Percentiles rank a stretch among this genome's conserved stretches.
Conservation (phyloP, 2,797 vertebrate genomes). For the Naso thynnoides region DNA sequence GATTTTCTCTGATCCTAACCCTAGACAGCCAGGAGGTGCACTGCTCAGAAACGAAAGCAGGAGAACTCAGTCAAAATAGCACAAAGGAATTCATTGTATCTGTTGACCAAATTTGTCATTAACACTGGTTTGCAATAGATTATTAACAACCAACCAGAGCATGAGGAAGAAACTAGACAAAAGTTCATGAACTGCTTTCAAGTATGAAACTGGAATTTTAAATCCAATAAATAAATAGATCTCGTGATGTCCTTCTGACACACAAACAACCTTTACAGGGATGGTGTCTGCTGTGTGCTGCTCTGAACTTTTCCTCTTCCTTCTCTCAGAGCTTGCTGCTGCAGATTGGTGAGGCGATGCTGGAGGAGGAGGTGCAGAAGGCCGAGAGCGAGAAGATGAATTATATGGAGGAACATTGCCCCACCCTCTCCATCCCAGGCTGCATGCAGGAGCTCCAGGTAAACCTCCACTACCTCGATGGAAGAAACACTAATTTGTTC, state of each 20-base stretch:
- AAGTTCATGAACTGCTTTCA: neutral
- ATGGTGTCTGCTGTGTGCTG: no score
- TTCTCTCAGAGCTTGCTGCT: constrained; percentile 79
- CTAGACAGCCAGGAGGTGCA: no score
- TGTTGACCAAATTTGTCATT: no score
- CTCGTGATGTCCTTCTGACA: no score
- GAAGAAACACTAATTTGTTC: neutral
- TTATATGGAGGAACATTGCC: constrained; percentile 78
- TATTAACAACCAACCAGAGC: no score
- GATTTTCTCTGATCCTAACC: no score
- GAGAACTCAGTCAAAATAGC: no score
- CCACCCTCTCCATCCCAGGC: constrained; percentile 47
- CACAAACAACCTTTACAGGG: neutral
- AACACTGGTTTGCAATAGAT: no score
- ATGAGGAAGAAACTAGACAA: neutral
- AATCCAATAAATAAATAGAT: neutral
- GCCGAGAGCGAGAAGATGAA: constrained; percentile 59
- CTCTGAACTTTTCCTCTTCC: constrained; percentile 8
- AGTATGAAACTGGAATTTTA: neutral
- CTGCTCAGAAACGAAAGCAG: no score
- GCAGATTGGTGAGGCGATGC: constrained; percentile 70
- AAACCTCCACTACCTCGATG: neutral
- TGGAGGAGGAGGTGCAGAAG: constrained; percentile 69
- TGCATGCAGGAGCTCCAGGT: constrained; percentile 79
- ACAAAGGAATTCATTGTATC: no score